phyloP scores from a whole-genome alignment of 2,113 vertebrate genomes.

The Oreochromis spilurus region DNA sequence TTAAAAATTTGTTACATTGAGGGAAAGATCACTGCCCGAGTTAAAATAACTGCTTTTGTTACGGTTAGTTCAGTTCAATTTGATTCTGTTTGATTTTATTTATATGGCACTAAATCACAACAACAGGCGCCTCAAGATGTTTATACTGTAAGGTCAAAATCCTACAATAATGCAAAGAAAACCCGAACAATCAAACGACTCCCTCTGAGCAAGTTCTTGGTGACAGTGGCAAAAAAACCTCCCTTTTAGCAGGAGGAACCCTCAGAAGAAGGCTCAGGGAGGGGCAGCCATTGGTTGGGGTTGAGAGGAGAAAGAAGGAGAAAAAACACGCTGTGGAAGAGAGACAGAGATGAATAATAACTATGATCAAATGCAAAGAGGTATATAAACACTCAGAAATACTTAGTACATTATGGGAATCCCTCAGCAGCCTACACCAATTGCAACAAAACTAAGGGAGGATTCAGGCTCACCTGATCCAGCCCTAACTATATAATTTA shows the following conservation, averaged over 20 bases:
- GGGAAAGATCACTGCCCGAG: background rate
- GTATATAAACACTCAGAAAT: background rate
- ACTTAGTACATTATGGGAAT: background rate
- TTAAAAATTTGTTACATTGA: background rate
- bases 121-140: background rate
- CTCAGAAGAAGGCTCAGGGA: background rate
- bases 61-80: background rate
- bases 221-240: background rate
- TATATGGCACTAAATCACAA: background rate
- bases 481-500: background rate
- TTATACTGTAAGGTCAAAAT: background rate
- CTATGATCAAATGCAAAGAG: background rate
- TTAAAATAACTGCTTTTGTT: background rate
- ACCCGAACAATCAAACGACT: background rate
- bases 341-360: background rate
- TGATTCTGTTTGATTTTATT: background rate
- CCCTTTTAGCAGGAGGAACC: background rate
- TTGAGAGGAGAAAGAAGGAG: background rate
- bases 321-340: background rate
- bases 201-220: background rate
- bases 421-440: background rate
- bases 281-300: background rate
- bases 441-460: background rate
- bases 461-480: background rate
- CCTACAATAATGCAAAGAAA: background rate